A percentile compares a stretch with the other conserved stretches of the same genome.
Conservation (phyloP, 2,797 vertebrate genomes). For the Mus spretus region DNA sequence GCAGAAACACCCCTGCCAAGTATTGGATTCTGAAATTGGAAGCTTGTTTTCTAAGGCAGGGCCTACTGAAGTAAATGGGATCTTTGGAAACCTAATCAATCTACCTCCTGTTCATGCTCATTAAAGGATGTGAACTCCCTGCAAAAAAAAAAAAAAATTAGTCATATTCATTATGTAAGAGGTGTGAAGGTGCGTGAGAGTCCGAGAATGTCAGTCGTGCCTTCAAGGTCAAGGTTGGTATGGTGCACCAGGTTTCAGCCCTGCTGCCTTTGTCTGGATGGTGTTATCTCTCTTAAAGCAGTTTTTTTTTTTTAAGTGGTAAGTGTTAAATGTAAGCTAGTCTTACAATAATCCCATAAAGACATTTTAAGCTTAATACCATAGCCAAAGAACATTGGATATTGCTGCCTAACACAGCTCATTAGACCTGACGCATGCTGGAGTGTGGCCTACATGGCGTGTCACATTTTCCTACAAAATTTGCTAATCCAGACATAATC, state of each 20-base stretch:
- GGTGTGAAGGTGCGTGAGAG: background rate
- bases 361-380: constrained; percentile 55
- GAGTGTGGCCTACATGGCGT: constrained; percentile 36
- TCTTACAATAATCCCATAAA: constrained; percentile 72
- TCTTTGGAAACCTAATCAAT: constrained; percentile 19
- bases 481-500: constrained; percentile 56
- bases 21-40: background rate
- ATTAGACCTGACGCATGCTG: constrained; percentile 56
- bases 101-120: background rate
- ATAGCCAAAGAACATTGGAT: constrained; percentile 26
- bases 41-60: constrained; percentile 15
- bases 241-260: background rate
- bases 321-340: constrained; percentile 64
- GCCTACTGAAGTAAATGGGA: background rate
- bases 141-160: background rate
- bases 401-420: constrained; percentile 58
- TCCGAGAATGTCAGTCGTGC: background rate
- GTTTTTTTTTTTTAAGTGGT: constrained; percentile 55
- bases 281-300: constrained; percentile 51
- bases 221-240: background rate
- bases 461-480: constrained; percentile 26
- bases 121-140: constrained; percentile 10
- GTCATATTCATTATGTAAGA: background rate
- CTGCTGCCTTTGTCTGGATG: background rate
- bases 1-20: background rate